Conservation (phyloP, 92 coral and sea anemone species). For the Porites rus region DNA sequence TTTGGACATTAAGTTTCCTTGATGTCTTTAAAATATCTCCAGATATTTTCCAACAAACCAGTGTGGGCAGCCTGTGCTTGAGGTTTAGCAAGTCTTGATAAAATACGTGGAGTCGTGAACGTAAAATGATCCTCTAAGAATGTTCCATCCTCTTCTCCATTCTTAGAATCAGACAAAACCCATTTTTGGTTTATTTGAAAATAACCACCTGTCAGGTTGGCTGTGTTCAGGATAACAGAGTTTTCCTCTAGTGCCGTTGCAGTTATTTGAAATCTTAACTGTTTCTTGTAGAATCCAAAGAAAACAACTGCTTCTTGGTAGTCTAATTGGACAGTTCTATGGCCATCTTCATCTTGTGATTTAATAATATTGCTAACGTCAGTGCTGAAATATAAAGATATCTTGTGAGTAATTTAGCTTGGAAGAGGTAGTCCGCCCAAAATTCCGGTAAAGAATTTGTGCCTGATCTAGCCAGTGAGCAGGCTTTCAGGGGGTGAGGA, state of each 20-base stretch:
- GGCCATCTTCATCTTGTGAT: constrained; percentile 8
- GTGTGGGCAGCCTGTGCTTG: background rate
- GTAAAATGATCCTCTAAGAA: constrained; percentile 9
- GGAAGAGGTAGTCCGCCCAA: too few species aligned
- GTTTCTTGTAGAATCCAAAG: background rate
- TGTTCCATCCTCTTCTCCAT: constrained; percentile 13
- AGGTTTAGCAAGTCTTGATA: background rate
- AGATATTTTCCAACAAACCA: background rate
- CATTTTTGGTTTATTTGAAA: background rate
- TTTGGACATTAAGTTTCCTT: background rate
- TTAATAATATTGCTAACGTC: background rate
- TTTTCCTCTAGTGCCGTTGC: background rate
- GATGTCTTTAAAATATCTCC: constrained; percentile 2
- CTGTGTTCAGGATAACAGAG: background rate
- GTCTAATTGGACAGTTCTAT: background rate
- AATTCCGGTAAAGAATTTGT: too few species aligned
- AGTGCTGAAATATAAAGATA: background rate
- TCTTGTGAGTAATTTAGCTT: background rate
- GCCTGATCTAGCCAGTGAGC: too few species aligned
- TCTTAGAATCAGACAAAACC: background rate
- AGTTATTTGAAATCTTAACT: background rate
- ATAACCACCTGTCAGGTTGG: background rate
- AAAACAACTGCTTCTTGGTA: background rate
- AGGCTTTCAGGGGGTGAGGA: too few species aligned
- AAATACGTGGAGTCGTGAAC: background rate